Conservation (phyloP, 2,113 vertebrate species). For the Ailurus styani region DNA sequence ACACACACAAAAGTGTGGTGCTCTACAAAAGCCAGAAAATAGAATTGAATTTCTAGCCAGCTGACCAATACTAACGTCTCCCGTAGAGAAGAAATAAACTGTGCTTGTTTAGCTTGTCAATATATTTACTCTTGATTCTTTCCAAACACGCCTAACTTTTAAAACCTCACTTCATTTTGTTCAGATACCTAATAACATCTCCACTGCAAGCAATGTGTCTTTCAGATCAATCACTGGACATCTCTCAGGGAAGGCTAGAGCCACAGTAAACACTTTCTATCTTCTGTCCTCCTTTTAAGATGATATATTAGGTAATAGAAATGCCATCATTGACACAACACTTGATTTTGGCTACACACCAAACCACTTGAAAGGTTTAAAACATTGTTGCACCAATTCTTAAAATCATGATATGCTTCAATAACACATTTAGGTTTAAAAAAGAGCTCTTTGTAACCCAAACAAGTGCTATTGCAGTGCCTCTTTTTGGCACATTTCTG, state of each 20-base stretch:
- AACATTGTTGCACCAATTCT: neutral
- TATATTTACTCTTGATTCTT: slow-evolving; percentile 23
- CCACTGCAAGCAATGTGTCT: neutral
- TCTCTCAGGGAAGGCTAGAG: neutral
- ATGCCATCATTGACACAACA: neutral
- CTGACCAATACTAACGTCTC: neutral
- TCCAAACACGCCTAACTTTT: slow-evolving; percentile 2
- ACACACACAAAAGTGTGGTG: neutral
- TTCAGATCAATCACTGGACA: neutral
- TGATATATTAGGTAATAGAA: neutral
- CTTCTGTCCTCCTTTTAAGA: neutral
- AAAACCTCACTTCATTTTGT: slow-evolving; percentile 21
- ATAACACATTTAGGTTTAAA: slow-evolving; percentile 1
- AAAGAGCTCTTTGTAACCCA: slow-evolving; percentile 1
- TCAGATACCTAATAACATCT: slow-evolving; percentile 6
- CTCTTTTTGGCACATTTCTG: neutral
- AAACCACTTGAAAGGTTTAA: neutral
- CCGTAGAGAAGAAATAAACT: neutral
- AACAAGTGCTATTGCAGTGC: neutral
- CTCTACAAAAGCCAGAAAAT: neutral
- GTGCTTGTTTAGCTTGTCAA: neutral
- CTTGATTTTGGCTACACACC: neutral
- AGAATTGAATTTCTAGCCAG: slow-evolving; percentile 16
- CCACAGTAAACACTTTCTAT: neutral
- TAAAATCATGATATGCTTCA: slow-evolving; percentile 11